These are phyloP conservation scores for Sesia bembeciformis DNA, from an alignment of 2,888 invertebrate genomes.

Conservation along the genomic window DNA sequence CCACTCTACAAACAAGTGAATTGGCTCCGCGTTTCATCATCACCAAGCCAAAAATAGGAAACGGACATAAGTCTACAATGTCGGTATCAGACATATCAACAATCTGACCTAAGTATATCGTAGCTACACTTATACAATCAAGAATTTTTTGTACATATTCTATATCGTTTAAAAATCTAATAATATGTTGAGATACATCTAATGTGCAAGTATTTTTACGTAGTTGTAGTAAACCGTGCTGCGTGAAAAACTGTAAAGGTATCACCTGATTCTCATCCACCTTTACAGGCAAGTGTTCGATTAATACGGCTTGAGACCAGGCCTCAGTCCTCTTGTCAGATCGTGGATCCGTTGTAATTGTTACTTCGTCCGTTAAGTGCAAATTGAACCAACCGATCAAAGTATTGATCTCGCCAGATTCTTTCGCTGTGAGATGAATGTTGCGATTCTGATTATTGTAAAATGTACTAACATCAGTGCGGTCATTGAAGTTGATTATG, in stretches of 20 bases:
- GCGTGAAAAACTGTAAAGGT: not conserved
- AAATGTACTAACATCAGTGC: not conserved
- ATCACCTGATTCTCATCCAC: not conserved
- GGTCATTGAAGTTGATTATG: not conserved
- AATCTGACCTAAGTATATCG: slow-evolving; percentile 49
- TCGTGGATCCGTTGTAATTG: slow-evolving; percentile 69
- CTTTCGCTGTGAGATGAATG: not conserved
- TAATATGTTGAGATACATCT: slow-evolving; percentile 37
- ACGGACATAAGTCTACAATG: too few species aligned
- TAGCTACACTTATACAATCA: slow-evolving; percentile 41
- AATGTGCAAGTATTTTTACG: slow-evolving; percentile 22
- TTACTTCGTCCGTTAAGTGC: slow-evolving; percentile 70
- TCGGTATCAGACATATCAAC: slow-evolving; percentile 20
- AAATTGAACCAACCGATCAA: slow-evolving; percentile 80
- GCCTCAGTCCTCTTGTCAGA: slow-evolving; percentile 47
- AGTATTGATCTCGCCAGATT: slow-evolving; percentile 72
- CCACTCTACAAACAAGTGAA: too few species aligned
- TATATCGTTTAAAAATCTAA: slow-evolving; percentile 67
- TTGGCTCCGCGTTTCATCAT: too few species aligned
- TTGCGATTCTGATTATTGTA: not conserved
- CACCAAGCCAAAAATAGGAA: too few species aligned
- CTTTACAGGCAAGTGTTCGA: not conserved
- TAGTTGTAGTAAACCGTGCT: not conserved
- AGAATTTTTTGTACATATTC: slow-evolving; percentile 53
- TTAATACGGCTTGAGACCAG: not conserved